Conservation (phyloP, 1,140 invertebrate species). For the Sinonovacula constricta region DNA sequence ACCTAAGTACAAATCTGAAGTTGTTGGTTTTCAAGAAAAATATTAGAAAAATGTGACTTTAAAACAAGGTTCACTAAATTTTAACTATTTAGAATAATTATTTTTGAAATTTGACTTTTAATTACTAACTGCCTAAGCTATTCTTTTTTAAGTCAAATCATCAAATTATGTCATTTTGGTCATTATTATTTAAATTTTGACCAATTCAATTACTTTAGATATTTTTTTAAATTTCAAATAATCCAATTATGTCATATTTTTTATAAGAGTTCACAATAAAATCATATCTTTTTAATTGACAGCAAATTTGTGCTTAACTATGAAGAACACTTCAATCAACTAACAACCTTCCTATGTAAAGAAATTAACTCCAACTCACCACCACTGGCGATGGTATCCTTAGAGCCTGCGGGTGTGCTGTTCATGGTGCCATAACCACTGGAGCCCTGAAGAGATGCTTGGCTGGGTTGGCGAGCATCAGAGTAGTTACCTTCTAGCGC, state of each 20-base stretch:
- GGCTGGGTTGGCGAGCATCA: constrained; percentile 75
- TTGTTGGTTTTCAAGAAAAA: too few species aligned
- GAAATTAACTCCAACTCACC: constrained; percentile 56
- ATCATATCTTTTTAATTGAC: neutral
- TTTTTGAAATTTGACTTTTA: too few species aligned
- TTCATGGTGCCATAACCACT: constrained; percentile 77
- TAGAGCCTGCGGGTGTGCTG: constrained; percentile 73
- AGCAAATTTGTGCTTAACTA: neutral
- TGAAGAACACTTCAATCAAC: neutral
- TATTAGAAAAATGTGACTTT: too few species aligned
- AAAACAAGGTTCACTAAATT: too few species aligned
- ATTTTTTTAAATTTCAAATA: too few species aligned
- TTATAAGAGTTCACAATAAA: neutral
- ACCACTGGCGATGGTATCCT: constrained; percentile 74
- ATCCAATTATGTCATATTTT: neutral
- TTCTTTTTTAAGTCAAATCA: too few species aligned
- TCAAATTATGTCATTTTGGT: too few species aligned
- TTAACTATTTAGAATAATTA: too few species aligned
- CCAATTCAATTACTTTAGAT: too few species aligned
- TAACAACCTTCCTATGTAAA: neutral
- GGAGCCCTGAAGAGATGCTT: constrained; percentile 72
- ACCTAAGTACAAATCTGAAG: too few species aligned
- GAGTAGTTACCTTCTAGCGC: constrained; percentile 80
- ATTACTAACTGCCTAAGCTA: too few species aligned
- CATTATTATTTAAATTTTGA: too few species aligned